These are phyloP conservation scores for Paraplagusia blochii DNA, from an alignment of 2,113 vertebrate genomes.

Conservation along the genomic window DNA sequence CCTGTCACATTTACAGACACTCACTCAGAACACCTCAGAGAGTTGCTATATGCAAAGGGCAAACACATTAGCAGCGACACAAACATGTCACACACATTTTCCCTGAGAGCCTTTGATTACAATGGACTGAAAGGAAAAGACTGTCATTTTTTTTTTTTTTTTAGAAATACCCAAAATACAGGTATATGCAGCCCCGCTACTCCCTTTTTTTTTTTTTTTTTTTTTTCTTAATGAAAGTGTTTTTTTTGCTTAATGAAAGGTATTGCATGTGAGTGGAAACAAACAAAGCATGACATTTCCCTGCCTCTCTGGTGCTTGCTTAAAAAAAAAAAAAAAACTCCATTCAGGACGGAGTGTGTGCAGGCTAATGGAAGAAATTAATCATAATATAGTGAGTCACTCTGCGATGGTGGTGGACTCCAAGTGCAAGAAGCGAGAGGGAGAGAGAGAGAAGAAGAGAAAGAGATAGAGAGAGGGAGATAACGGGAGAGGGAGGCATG, in stretches of 20 bases:
- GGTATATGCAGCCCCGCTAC: no score
- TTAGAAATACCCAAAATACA: no score
- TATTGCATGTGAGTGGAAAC: constrained; percentile 14
- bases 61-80: constrained; percentile 48
- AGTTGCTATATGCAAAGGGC: constrained; percentile 52
- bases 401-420: constrained; percentile 34
- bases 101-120: constrained; percentile 34
- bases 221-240: no score
- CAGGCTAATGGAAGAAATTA: constrained; percentile 54
- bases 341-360: constrained; percentile 41
- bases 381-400: constrained; percentile 55
- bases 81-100: constrained; percentile 52
- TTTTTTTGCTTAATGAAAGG: constrained; percentile 14
- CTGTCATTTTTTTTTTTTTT: no score
- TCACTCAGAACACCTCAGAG: constrained; percentile 21
- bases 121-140: constrained; percentile 13
- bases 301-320: constrained; percentile 18
- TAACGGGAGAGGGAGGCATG: neutral
- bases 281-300: constrained; percentile 5
- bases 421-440: constrained; percentile 48
- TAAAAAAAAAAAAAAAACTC: constrained; percentile 32
- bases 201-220: neutral
- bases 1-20: constrained; percentile 56
- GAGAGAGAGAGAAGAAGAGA: no score
- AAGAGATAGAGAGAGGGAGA: constrained; percentile 4